Conservation (phyloP, 1,140 invertebrate species). For the Psilanteris sp. region DNA sequence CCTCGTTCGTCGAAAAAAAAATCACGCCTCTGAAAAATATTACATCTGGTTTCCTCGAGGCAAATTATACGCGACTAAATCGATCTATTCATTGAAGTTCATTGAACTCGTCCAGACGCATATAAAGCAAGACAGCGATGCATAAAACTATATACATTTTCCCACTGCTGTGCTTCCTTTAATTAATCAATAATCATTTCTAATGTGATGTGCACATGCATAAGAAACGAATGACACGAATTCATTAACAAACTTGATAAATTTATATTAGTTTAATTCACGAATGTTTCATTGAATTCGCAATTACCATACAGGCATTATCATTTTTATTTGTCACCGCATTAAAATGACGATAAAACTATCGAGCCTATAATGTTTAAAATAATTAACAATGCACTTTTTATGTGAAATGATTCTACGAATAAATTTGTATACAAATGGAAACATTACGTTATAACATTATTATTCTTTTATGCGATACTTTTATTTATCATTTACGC, state of each 20-base stretch:
- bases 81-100: constrained; percentile 65
- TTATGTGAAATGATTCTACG: constrained; percentile 24
- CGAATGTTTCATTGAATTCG: constrained; percentile 24
- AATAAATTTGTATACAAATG: constrained; percentile 50
- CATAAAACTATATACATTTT: constrained; percentile 62
- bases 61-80: constrained; percentile 61
- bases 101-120: constrained; percentile 62
- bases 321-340: constrained; percentile 18
- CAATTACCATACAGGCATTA: constrained; percentile 15
- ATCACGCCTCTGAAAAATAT: constrained; percentile 54
- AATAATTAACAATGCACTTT: constrained; percentile 41
- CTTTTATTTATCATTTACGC: constrained; percentile 42
- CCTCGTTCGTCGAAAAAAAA: constrained; percentile 16
- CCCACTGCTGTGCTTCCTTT: constrained; percentile 51
- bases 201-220: constrained; percentile 40
- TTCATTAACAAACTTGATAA: constrained; percentile 42
- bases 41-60: constrained; percentile 62
- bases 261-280: constrained; percentile 51
- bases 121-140: constrained; percentile 49
- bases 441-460: constrained; percentile 54
- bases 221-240: constrained; percentile 18
- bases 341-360: constrained; percentile 21
- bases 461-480: constrained; percentile 50
- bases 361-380: constrained; percentile 9
- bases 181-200: constrained; percentile 62